A percentile compares a stretch with the other conserved stretches of the same genome.
phyloP scores from a whole-genome alignment of 2,888 invertebrate species.

The Phyto melanocephala region DNA sequence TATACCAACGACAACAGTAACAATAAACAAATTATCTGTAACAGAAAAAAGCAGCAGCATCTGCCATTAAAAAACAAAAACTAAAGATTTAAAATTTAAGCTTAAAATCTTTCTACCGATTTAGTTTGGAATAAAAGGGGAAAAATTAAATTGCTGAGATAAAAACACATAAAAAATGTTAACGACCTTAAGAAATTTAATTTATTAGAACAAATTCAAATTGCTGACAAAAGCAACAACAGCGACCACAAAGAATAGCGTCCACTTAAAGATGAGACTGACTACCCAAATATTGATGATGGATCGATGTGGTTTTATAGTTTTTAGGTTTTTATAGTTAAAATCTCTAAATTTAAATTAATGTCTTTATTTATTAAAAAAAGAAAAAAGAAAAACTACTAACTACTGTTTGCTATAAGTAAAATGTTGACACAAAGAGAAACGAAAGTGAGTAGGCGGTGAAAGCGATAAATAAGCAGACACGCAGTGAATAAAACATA shows the following conservation, averaged over 20 bases:
- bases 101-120: not conserved
- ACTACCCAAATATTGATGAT: not conserved
- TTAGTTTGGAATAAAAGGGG: no score
- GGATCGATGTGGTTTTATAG: not conserved
- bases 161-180: conserved; percentile 34
- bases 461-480: no score
- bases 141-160: conserved; percentile 14
- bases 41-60: conserved; percentile 26
- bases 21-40: conserved; percentile 52
- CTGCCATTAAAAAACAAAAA: conserved; percentile 4
- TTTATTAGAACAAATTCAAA: conserved; percentile 50
- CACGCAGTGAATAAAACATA: no score
- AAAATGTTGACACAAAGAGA: no score
- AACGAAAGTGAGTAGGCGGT: no score
- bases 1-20: conserved; percentile 28
- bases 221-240: not conserved
- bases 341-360: conserved; percentile 8
- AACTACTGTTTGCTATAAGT: not conserved
- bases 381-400: not conserved
- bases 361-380: conserved; percentile 19
- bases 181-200: conserved; percentile 53
- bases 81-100: conserved; percentile 35
- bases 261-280: not conserved
- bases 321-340: not conserved
- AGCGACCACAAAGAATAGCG: not conserved